phyloP scores from a whole-genome alignment of 2,113 vertebrate genomes.

The Alces alces region DNA sequence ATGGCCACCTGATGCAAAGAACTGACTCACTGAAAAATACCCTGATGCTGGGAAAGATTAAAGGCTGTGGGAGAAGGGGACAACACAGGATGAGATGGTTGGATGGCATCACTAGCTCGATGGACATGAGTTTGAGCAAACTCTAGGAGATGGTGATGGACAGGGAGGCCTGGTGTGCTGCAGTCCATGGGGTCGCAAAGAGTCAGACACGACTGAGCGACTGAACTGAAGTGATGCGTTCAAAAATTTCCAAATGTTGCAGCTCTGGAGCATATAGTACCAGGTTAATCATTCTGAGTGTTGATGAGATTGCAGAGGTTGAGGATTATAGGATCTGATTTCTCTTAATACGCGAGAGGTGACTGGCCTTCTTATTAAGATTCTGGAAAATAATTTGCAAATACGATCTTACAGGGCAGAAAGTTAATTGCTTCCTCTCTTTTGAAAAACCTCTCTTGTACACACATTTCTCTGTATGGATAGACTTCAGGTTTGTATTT shows the following conservation, averaged over 20 bases:
- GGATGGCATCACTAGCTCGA: background rate
- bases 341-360: background rate
- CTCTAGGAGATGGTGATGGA: background rate
- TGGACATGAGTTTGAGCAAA: background rate
- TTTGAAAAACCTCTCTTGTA: background rate
- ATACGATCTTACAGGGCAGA: background rate
- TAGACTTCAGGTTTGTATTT: background rate
- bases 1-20: rapidly evolving
- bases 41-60: background rate
- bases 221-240: background rate
- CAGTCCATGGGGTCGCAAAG: background rate
- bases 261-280: background rate
- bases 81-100: background rate
- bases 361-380: background rate
- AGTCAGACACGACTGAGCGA: rapidly evolving
- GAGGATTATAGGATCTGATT: background rate
- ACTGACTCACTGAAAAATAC: background rate
- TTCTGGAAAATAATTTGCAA: background rate
- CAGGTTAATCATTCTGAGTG: background rate
- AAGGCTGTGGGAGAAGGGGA: background rate
- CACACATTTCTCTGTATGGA: background rate
- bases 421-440: background rate
- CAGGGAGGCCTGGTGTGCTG: background rate
- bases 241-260: background rate
- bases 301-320: background rate